Evolutionary conservation across 2,113 vertebrate species (phyloP).

Genomic region (Scartelaos histophorus): DNA sequence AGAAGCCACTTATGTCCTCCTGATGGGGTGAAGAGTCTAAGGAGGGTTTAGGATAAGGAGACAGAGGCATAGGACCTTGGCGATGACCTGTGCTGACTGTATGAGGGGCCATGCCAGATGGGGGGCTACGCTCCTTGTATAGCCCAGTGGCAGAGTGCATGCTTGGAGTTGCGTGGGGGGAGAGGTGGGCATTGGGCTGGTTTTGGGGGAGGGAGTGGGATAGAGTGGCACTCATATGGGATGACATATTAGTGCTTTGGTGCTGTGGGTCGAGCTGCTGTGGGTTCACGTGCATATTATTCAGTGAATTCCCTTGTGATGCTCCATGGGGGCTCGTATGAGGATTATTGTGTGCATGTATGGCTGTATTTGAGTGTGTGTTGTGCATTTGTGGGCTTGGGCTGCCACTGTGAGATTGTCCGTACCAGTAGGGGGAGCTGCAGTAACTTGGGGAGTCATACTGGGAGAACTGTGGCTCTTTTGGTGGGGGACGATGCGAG

Average conservation of each 20-base stretch:
- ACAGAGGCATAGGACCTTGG: conserved; percentile 74
- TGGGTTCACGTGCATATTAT: conserved; percentile 48
- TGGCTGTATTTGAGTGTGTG: conserved; percentile 54
- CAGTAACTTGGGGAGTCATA: conserved; percentile 97
- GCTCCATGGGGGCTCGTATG: conserved; percentile 67
- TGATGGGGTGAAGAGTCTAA: conserved; percentile 90
- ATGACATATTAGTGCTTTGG: conserved; percentile 57
- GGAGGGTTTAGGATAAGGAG: conserved; percentile 72
- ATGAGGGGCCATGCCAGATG: conserved; percentile 78
- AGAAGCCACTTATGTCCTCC: conserved; percentile 88
- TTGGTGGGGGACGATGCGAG: conserved; percentile 66
- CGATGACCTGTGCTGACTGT: conserved; percentile 73
- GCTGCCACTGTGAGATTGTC: conserved; percentile 77
- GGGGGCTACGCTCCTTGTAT: conserved; percentile 86
- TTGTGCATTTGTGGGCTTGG: conserved; percentile 64
- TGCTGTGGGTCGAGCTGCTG: conserved; percentile 56
- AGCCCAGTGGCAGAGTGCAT: conserved; percentile 61
- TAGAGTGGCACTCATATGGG: conserved; percentile 55
- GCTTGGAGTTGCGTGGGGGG: conserved; percentile 48
- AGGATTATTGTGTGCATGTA: conserved; percentile 57
- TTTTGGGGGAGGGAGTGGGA: conserved; percentile 47
- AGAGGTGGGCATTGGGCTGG: conserved; percentile 52
- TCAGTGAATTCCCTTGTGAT: conserved; percentile 45
- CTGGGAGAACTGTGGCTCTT: conserved; percentile 90
- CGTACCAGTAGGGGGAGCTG: conserved; percentile 94